Percentiles rank a stretch among this genome's conserved stretches.
Conservation (phyloP, 2,888 invertebrate species). For the Papilio elwesi region DNA sequence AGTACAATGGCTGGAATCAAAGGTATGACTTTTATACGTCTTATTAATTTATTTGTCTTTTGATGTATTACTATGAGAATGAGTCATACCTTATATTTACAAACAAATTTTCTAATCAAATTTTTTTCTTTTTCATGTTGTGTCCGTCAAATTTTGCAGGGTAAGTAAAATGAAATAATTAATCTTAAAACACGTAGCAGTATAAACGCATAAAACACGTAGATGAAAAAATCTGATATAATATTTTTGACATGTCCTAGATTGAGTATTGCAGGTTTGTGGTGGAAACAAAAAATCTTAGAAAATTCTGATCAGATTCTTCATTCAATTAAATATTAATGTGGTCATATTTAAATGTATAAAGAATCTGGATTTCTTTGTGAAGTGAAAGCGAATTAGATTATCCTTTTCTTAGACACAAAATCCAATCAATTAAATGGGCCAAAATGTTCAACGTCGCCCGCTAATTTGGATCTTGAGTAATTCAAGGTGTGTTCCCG, state of each 20-base stretch:
- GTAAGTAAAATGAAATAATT: conserved; percentile 55
- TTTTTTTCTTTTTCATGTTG: conserved; percentile 64
- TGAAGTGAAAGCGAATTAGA: too few species aligned
- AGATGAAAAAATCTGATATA: neutral
- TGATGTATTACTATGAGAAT: conserved; percentile 49
- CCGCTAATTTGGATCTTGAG: too few species aligned
- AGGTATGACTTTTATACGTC: conserved; percentile 58
- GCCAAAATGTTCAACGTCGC: too few species aligned
- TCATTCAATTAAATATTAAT: too few species aligned
- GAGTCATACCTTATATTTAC: conserved; percentile 74
- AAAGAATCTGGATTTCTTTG: too few species aligned
- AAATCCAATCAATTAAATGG: too few species aligned
- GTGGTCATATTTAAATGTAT: neutral
- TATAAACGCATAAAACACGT: neutral
- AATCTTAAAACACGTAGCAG: neutral
- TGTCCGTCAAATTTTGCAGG: conserved; percentile 55
- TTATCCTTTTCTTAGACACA: too few species aligned
- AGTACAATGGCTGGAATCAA: conserved; percentile 79
- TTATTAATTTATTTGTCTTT: neutral
- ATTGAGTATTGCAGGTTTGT: neutral
- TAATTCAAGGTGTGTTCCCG: too few species aligned
- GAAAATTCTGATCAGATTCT: neutral
- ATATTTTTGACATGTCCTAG: neutral
- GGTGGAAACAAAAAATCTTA: neutral
- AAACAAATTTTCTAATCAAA: conserved; percentile 54